Evolutionary conservation across 2,888 invertebrate species (phyloP), one percentile per base, ranked within the genome.

Genomic region (Hypomecis atomaria): DNA sequence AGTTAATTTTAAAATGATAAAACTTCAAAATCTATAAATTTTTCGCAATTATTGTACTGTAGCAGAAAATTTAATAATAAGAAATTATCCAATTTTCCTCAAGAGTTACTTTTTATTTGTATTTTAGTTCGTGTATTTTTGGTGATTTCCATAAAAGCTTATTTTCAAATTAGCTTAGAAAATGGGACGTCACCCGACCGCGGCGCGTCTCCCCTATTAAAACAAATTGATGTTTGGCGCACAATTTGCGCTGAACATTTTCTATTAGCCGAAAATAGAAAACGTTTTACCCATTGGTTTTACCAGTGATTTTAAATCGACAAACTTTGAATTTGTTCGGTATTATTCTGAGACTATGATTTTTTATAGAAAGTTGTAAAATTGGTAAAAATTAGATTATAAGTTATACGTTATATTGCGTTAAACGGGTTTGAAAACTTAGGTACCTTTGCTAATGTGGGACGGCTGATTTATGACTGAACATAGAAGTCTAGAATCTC

Each of bases 201-300:
- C 49, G 37, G 7, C 49, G 36, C 47, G 49, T 50, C 49, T 50
- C 37, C 37, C 11, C 37, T 13, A 37, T 50, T 37, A 50, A 50
- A 37, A 50, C 7, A 50, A 50, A 50, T 50, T 50, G 49, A 50
- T 37, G 49, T 37, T 37, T 37, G 49, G 6, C 36, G 37, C 36
- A 36, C 37, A 37, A 50, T 50, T 50, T 50, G 36, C 37, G 13
- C 34, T 10, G n/a, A 48, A 6, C 49, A 37, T 37, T 50, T 50
- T 50, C 8, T 50, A 37, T 37, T 13, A 1, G 7, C 5, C 13
- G 49, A 50, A 50, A 50, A 37, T 50, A 37, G 37, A 50, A 50
- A 50, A 11, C 4, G 37, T 37, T 8, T 50, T 50, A 50, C 49
- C 37, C 11, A 50, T 13, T 11, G 5, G 37, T 36, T 10, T 34